These are phyloP conservation scores for Ormyrus rosae DNA, from an alignment of 2,888 invertebrate species.

Conservation along the genomic window DNA sequence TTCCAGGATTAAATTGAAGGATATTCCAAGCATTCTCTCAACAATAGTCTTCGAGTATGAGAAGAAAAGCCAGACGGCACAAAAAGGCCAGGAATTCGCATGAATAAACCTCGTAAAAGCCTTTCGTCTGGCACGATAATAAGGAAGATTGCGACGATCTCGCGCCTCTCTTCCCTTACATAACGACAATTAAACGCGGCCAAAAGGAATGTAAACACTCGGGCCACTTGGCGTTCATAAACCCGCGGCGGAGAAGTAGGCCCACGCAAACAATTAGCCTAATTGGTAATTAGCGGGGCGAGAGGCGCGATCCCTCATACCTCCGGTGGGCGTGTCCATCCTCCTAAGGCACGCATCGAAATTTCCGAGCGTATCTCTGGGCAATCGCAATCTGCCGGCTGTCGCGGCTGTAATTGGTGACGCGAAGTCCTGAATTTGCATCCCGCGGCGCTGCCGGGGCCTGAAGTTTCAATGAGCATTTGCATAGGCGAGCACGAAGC, in stretches of 20 bases:
- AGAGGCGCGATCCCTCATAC: background rate
- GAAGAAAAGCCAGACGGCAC: background rate
- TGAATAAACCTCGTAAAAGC: background rate
- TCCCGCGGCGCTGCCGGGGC: no score
- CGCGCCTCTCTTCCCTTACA: slow-evolving; percentile 2
- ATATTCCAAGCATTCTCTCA: no score
- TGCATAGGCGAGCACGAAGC: no score
- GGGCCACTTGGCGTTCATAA: background rate
- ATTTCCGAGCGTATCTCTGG: no score
- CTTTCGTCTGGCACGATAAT: background rate
- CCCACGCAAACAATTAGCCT: slow-evolving; percentile 53
- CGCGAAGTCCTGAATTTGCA: no score
- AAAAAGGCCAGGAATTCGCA: background rate
- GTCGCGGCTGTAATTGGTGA: no score
- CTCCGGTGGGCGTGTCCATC: background rate
- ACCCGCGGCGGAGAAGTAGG: slow-evolving; percentile 38
- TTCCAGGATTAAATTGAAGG: no score
- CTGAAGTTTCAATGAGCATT: no score
- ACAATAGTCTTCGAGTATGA: background rate
- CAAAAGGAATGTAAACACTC: slow-evolving; percentile 18
- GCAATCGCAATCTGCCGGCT: no score
- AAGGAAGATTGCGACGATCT: background rate
- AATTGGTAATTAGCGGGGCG: slow-evolving; percentile 50
- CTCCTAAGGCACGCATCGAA: no score
- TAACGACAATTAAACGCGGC: slow-evolving; percentile 27